A percentile compares a stretch with the other conserved stretches of the same genome.
Evolutionary conservation across 2,797 vertebrate species (phyloP).

Genomic region (Pogonophryne albipinna): DNA sequence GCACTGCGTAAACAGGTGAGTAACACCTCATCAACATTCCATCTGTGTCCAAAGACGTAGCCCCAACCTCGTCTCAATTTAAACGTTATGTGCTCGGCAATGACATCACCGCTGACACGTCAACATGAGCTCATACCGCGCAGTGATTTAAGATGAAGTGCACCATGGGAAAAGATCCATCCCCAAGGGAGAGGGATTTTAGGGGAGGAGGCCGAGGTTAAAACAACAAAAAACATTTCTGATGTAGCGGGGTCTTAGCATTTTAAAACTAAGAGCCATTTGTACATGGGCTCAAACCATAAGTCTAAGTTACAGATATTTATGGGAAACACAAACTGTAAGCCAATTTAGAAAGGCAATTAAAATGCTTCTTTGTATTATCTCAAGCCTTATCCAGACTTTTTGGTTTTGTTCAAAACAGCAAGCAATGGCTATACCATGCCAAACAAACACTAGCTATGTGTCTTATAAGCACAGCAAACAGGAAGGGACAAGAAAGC

Average conservation of each 20-base stretch:
- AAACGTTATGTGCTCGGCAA: slow-evolving; percentile 3
- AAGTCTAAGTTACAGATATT: neutral
- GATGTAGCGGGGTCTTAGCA: neutral
- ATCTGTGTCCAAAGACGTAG: slow-evolving; percentile 18
- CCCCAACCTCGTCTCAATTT: slow-evolving; percentile 6
- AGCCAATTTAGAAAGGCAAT: neutral
- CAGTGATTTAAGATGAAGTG: slow-evolving; percentile 22
- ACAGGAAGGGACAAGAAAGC: neutral
- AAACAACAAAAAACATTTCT: slow-evolving; percentile 1
- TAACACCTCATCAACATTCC: slow-evolving; percentile 54
- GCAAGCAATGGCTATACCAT: neutral
- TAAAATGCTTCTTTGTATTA: neutral
- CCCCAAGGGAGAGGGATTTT: neutral
- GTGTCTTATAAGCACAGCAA: neutral
- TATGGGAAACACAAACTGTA: neutral
- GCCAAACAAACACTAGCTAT: neutral
- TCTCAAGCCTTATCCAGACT: neutral
- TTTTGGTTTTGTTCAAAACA: neutral
- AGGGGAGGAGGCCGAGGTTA: neutral
- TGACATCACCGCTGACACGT: slow-evolving; percentile 54
- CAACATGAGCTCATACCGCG: slow-evolving; percentile 54
- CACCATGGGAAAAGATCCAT: neutral
- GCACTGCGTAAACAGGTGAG: slow-evolving; percentile 36
- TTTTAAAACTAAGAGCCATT: neutral
- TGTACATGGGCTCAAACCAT: neutral